These are phyloP conservation scores for Heliconius erato DNA, from an alignment of 2,888 invertebrate genomes.

Conservation along the genomic window DNA sequence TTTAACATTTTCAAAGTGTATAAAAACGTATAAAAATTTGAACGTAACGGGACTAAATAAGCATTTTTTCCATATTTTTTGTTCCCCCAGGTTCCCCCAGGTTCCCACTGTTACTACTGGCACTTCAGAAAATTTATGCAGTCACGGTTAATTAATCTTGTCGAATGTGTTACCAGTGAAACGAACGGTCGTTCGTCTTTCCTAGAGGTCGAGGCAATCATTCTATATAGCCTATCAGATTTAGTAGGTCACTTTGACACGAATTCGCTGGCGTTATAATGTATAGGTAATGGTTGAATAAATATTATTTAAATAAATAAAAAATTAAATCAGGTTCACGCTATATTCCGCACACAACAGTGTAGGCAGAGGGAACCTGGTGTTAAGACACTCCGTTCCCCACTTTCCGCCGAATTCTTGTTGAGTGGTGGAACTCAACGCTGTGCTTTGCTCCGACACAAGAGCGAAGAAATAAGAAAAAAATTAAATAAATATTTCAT, in stretches of 20 bases:
- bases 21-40: too few species aligned
- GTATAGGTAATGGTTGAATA: neutral
- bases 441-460: too few species aligned
- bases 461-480: too few species aligned
- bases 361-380: too few species aligned
- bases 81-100: neutral
- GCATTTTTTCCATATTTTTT: neutral
- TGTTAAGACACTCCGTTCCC: too few species aligned
- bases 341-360: too few species aligned
- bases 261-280: neutral
- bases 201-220: constrained; percentile 21
- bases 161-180: constrained; percentile 44
- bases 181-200: constrained; percentile 17
- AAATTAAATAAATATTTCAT: too few species aligned
- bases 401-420: too few species aligned
- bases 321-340: neutral
- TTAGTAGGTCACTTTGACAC: constrained; percentile 25
- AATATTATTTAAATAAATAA: neutral
- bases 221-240: constrained; percentile 26
- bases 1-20: too few species aligned
- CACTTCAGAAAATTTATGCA: constrained; percentile 16
- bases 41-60: too few species aligned
- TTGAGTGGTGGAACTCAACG: too few species aligned
- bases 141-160: constrained; percentile 48
- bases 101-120: neutral